A percentile compares a stretch with the other conserved stretches of the same genome.
These are phyloP conservation scores for Pogonocichla stellata DNA, from an alignment of 2,113 vertebrate genomes.

Conservation along the genomic window DNA sequence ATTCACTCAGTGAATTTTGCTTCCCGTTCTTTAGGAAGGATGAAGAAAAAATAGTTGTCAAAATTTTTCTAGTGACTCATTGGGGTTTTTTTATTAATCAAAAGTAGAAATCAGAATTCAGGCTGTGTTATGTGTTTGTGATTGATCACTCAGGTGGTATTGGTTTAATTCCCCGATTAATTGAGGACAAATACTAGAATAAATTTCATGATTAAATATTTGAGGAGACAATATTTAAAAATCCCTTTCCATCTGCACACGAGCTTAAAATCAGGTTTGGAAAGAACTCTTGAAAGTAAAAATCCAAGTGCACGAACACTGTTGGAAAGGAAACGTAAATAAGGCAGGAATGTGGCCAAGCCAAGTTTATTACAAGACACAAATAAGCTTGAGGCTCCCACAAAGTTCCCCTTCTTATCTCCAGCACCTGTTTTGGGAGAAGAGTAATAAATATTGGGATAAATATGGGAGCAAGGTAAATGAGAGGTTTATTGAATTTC, in stretches of 20 bases:
- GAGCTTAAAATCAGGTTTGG: neutral
- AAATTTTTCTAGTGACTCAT: neutral
- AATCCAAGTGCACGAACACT: neutral
- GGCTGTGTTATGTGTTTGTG: neutral
- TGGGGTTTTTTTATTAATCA: neutral
- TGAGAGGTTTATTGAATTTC: neutral
- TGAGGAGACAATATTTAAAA: neutral
- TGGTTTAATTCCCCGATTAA: neutral
- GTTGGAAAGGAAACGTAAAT: neutral
- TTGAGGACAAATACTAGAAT: neutral
- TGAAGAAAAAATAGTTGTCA: neutral
- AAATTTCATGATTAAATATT: neutral
- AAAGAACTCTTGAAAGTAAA: neutral
- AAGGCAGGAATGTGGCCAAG: neutral
- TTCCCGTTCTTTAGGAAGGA: neutral
- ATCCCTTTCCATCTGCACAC: neutral
- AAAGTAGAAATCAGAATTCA: neutral
- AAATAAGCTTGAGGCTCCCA: neutral
- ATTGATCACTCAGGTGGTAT: neutral
- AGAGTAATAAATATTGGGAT: neutral
- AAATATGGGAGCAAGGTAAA: neutral
- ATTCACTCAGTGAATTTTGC: conserved; percentile 28
- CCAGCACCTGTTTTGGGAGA: neutral
- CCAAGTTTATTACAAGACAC: neutral
- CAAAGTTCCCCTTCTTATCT: neutral